These are phyloP conservation scores for Leucopsar rothschildi DNA, from an alignment of 2,113 vertebrate species.

Conservation along the genomic window DNA sequence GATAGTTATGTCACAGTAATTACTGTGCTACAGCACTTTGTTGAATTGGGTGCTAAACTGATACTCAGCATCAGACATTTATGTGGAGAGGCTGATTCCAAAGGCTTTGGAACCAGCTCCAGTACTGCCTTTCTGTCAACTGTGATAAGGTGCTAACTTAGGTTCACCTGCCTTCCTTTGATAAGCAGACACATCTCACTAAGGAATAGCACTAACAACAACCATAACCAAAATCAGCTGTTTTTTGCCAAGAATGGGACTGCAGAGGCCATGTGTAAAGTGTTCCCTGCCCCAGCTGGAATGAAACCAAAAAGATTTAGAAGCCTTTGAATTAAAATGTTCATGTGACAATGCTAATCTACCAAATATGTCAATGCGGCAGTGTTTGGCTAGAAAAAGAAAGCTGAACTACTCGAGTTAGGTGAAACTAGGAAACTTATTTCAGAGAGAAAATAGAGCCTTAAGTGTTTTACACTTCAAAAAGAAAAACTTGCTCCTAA, in stretches of 20 bases:
- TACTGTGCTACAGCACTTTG: not conserved
- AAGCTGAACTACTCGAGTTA: not conserved
- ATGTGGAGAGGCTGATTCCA: not conserved
- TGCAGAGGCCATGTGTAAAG: not conserved
- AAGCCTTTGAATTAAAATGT: constrained; percentile 9
- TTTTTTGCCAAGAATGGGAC: not conserved
- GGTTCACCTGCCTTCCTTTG: not conserved
- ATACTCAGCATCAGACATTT: not conserved
- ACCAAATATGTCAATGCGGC: not conserved
- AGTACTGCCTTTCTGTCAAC: not conserved
- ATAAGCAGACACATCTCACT: not conserved
- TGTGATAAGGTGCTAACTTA: not conserved
- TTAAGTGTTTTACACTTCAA: not conserved
- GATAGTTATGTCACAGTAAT: not conserved
- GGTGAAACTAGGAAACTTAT: not conserved
- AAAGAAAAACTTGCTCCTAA: not conserved
- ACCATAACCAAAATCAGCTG: not conserved
- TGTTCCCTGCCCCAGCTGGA: constrained; percentile 16
- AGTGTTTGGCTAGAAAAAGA: not conserved
- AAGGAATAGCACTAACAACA: not conserved
- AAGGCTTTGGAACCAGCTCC: not conserved
- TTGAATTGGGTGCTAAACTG: not conserved
- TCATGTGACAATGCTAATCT: constrained; percentile 46
- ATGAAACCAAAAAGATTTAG: not conserved
- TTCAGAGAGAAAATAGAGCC: not conserved